Percentiles rank a stretch among this genome's conserved stretches.
phyloP scores from a whole-genome alignment of 2,888 invertebrate species.

The Orthonychiurus folsomi region DNA sequence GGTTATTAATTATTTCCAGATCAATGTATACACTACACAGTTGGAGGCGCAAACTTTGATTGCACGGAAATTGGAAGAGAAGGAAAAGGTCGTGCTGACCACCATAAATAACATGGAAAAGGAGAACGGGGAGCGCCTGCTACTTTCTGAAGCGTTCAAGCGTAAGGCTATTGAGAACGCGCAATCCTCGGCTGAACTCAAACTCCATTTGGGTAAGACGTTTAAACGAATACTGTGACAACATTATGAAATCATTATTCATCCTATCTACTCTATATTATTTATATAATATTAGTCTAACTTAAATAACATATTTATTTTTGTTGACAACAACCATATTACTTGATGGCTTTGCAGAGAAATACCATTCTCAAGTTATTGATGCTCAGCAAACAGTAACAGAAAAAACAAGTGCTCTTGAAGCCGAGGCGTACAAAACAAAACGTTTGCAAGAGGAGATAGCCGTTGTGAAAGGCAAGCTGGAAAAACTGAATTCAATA shows the following conservation, averaged over 20 bases:
- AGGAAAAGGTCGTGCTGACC: slow-evolving; percentile 84
- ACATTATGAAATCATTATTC: not conserved
- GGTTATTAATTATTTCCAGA: slow-evolving; percentile 19
- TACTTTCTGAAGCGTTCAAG: slow-evolving; percentile 96
- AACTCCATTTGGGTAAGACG: slow-evolving; percentile 71
- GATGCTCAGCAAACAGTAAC: slow-evolving; percentile 94
- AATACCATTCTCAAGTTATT: slow-evolving; percentile 95
- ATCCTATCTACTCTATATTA: slow-evolving; percentile 10
- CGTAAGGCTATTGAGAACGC: slow-evolving; percentile 95
- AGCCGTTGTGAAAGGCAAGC: slow-evolving; percentile 79
- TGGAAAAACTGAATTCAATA: slow-evolving; percentile 95
- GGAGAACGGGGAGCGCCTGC: slow-evolving; percentile 81
- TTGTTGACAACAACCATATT: not conserved
- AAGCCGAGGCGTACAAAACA: slow-evolving; percentile 93
- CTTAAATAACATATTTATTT: slow-evolving; percentile 6
- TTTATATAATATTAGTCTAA: not conserved
- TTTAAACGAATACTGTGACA: not conserved
- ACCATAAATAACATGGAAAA: slow-evolving; percentile 88
- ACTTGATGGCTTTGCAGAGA: slow-evolving; percentile 54
- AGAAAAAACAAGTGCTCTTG: slow-evolving; percentile 89
- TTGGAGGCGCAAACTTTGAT: slow-evolving; percentile 92
- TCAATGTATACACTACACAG: slow-evolving; percentile 47
- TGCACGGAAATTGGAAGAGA: slow-evolving; percentile 87
- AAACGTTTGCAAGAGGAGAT: slow-evolving; percentile 93
- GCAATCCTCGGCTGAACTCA: slow-evolving; percentile 92